phyloP scores from a whole-genome alignment of 2,888 invertebrate genomes.

The Agrotis puta region DNA sequence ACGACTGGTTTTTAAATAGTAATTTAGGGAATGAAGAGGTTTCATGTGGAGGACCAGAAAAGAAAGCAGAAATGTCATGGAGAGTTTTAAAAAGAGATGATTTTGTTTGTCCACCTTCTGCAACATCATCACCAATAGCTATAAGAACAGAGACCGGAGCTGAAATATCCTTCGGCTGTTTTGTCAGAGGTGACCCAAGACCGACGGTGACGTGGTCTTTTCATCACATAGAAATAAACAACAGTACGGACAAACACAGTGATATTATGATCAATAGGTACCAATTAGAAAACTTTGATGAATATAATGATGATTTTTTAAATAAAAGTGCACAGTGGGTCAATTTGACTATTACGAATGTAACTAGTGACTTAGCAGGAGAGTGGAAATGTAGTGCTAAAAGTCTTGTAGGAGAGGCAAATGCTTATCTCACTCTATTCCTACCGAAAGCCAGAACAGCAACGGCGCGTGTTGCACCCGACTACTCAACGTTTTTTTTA shows the following conservation, averaged over 20 bases:
- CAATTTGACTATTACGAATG: slow-evolving; percentile 95
- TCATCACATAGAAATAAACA: slow-evolving; percentile 90
- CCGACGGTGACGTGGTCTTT: slow-evolving; percentile 95
- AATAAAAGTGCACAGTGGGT: slow-evolving; percentile 93
- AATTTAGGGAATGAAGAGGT: slow-evolving; percentile 95
- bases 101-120: slow-evolving; percentile 95
- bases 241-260: slow-evolving; percentile 79
- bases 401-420: slow-evolving; percentile 92
- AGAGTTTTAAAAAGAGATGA: slow-evolving; percentile 93
- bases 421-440: slow-evolving; percentile 91
- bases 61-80: slow-evolving; percentile 93
- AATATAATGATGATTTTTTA: slow-evolving; percentile 83
- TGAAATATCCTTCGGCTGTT: slow-evolving; percentile 95
- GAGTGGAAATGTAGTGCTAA: slow-evolving; percentile 96
- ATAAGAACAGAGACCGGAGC: slow-evolving; percentile 94
- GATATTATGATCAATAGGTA: slow-evolving; percentile 80
- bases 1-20: slow-evolving; percentile 95
- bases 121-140: slow-evolving; percentile 90
- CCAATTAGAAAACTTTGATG: slow-evolving; percentile 78
- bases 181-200: slow-evolving; percentile 95
- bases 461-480: slow-evolving; percentile 94
- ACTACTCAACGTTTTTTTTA: slow-evolving; percentile 93
- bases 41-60: slow-evolving; percentile 93
- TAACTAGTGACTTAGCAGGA: slow-evolving; percentile 95
- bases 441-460: slow-evolving; percentile 92